Percentiles rank a stretch among this genome's conserved stretches.
Conservation (phyloP, 2,113 vertebrate genomes). For the Amphilophus citrinellus region DNA sequence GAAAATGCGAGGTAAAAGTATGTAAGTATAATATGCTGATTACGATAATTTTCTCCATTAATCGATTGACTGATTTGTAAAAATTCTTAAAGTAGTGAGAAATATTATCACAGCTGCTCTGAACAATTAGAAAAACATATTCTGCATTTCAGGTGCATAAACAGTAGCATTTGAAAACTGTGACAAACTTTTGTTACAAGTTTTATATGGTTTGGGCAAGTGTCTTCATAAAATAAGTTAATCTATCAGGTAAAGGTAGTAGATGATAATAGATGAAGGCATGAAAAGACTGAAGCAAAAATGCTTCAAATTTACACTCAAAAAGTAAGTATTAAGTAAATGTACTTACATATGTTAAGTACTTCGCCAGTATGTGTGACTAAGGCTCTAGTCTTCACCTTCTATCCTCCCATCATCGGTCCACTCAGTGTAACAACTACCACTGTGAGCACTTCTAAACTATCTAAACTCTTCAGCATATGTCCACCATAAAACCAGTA, state of each 20-base stretch:
- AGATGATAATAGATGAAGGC: too few relatives aligned
- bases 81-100: neutral
- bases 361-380: neutral
- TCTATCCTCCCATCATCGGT: neutral
- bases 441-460: neutral
- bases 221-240: neutral
- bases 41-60: too few relatives aligned
- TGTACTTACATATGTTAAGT: neutral
- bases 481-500: fast-evolving
- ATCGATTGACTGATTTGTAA: neutral
- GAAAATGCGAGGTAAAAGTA: too few relatives aligned
- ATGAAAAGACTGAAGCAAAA: neutral
- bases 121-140: neutral
- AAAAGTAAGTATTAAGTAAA: neutral
- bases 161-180: neutral
- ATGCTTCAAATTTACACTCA: neutral
- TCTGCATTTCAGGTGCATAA: neutral
- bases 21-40: neutral
- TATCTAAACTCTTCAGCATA: neutral
- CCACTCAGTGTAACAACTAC: neutral
- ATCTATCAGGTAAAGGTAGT: too few relatives aligned
- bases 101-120: too few relatives aligned
- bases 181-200: neutral
- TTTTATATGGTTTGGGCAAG: neutral
- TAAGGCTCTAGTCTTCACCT: neutral